Base-by-base conservation (phyloP, 2,113 vertebrate species). In the Lipotes vexillifer region DNA sequence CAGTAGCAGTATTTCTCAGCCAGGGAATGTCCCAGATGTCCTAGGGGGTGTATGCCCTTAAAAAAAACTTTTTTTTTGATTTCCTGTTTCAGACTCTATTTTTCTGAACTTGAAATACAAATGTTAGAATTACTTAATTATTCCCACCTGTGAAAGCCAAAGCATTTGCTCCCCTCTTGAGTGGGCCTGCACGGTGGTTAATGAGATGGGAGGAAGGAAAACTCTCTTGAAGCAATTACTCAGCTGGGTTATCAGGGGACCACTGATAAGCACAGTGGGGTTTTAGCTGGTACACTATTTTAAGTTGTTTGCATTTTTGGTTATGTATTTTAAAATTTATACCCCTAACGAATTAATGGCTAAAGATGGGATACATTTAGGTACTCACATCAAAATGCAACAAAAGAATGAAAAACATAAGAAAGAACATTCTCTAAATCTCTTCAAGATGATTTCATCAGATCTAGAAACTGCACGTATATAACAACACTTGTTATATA, bases 61-160 rank as follows among this genome's bases (percentile, higher is more conserved):
- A 46, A 46, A 44, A 44, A 44, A 55, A 17, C 9, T 25, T 44
- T 46, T 80, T 38, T 61, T 68, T 68, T 20, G 8, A 25, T 86
- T 72, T 88, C 33, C 7, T 57, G 13, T 78, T 85, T 97, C 38
- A 90, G 38, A 63, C 74, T 96, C 36, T 82, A 23, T 52, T 77
- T 94, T 96, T 94, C 57, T 86, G 46, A 92, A 96, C 57, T 78
- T 69, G 69, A 96, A 90, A 57, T 77, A 31, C 11, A 38, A 89
- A 72, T 49, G 46, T 88, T 75, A 57, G 87, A 71, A 46, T 87
- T 27, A 57, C 15, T 72, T 80, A 33, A 46, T 68, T 38, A 65
- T 44, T 65, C 12, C 59, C 69, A 57, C 27, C 44, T 57, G 59
- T 65, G 88, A 83, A 68, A n/a, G 61, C 18, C 2, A 21, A 95